Evolutionary conservation across 2,113 vertebrate genomes (phyloP).

Genomic region (Aythya baeri): DNA sequence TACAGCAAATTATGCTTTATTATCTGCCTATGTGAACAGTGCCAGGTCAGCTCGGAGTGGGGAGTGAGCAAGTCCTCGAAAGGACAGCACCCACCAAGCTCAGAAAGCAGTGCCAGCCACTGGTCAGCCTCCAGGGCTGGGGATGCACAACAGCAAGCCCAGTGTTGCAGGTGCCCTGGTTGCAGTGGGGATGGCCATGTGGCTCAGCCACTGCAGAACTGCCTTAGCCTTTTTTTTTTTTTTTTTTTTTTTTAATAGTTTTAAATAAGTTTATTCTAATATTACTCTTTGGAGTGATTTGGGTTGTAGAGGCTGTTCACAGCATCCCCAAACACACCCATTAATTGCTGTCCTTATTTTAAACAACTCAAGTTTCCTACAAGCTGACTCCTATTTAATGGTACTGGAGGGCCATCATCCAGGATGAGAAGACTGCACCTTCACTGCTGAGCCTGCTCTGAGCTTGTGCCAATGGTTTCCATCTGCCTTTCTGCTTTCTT

Average conservation of each 20-base stretch:
- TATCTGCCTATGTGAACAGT: constrained; percentile 29
- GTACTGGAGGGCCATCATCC: neutral
- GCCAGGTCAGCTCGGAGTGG: neutral
- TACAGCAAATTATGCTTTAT: constrained; percentile 57
- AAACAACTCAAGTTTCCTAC: neutral
- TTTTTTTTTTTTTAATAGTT: neutral
- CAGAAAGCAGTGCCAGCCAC: neutral
- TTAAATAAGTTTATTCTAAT: neutral
- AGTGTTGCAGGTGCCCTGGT: neutral
- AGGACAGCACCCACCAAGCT: neutral
- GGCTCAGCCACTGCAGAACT: neutral
- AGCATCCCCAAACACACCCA: neutral
- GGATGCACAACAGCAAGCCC: neutral
- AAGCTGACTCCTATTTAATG: neutral
- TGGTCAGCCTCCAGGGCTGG: neutral
- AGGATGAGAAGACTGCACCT: neutral
- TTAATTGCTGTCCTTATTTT: neutral
- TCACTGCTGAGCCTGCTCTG: fast-evolving
- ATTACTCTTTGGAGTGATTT: neutral
- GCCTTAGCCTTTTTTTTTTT: neutral
- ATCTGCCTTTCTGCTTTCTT: neutral
- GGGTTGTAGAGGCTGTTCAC: neutral
- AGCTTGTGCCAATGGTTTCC: neutral
- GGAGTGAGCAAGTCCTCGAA: neutral
- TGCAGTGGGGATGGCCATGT: neutral